Evolutionary conservation across 1,140 invertebrate genomes (phyloP).

Genomic region (Sarcophaga bullata): DNA sequence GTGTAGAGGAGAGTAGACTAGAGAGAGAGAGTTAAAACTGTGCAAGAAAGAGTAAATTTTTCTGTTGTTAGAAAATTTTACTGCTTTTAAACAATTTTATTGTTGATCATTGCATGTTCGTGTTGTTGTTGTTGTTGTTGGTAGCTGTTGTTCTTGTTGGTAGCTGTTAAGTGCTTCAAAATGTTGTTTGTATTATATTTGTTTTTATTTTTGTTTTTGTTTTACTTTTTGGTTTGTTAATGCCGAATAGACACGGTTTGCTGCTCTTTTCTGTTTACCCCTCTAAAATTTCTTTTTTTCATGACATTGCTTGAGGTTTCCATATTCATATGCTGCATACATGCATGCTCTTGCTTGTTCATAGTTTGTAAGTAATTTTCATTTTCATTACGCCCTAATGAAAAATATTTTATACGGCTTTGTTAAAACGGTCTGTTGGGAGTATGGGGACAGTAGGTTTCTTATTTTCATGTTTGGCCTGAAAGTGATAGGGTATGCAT

Average conservation of each 20-base stretch:
- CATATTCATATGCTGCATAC: constrained; percentile 2
- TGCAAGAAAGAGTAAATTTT: not conserved
- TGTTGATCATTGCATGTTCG: not conserved
- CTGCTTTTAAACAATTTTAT: constrained; percentile 4
- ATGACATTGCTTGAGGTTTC: not conserved
- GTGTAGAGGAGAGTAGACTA: too few relatives aligned
- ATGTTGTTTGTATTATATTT: too few relatives aligned
- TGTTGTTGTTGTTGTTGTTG: not conserved
- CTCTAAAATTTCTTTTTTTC: too few relatives aligned
- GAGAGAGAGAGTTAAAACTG: not conserved
- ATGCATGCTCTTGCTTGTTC: not conserved
- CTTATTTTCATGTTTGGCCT: not conserved
- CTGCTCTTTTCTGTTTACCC: not conserved
- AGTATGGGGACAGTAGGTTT: not conserved
- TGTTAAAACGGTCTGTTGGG: not conserved
- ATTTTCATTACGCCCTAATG: constrained; percentile 18
- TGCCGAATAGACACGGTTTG: not conserved
- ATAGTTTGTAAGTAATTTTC: not conserved
- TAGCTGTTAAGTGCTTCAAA: not conserved
- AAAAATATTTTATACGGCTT: not conserved
- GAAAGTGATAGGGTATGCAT: too few relatives aligned
- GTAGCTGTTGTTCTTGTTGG: not conserved
- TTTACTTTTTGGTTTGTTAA: constrained; percentile 7
- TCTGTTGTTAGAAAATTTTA: not conserved
- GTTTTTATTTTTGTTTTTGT: not conserved